These are phyloP conservation scores for Xestia c-nigrum DNA, from an alignment of 2,888 invertebrate species.

Conservation along the genomic window DNA sequence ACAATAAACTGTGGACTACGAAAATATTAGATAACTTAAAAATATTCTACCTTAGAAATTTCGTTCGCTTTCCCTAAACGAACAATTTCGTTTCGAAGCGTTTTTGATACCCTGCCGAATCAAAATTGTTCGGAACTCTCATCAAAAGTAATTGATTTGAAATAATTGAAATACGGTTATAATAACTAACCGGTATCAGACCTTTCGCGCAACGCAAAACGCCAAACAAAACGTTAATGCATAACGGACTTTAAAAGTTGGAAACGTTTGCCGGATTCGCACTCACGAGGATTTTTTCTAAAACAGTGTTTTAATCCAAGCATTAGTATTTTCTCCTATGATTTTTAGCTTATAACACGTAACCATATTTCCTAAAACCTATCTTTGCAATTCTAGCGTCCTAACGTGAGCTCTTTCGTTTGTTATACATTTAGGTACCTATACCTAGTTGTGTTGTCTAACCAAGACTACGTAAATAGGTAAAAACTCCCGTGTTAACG, in stretches of 20 bases:
- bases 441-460: neutral
- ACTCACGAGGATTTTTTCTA: neutral
- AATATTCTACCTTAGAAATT: neutral
- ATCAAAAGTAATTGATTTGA: no score
- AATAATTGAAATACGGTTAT: no score
- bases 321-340: neutral
- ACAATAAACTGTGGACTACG: neutral
- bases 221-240: neutral
- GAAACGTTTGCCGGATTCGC: neutral
- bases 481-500: neutral
- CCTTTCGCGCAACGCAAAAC: neutral
- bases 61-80: neutral
- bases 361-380: neutral
- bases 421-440: neutral
- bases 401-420: neutral
- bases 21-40: neutral
- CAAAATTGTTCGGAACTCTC: neutral
- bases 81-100: neutral
- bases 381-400: neutral
- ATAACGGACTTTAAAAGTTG: no score
- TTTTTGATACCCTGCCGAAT: neutral
- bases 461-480: neutral
- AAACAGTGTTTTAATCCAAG: neutral
- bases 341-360: neutral
- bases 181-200: neutral